A percentile compares a stretch with the other conserved stretches of the same genome.
Conservation (phyloP, 2,113 vertebrate species). For the Tragelaphus strepsiceros region DNA sequence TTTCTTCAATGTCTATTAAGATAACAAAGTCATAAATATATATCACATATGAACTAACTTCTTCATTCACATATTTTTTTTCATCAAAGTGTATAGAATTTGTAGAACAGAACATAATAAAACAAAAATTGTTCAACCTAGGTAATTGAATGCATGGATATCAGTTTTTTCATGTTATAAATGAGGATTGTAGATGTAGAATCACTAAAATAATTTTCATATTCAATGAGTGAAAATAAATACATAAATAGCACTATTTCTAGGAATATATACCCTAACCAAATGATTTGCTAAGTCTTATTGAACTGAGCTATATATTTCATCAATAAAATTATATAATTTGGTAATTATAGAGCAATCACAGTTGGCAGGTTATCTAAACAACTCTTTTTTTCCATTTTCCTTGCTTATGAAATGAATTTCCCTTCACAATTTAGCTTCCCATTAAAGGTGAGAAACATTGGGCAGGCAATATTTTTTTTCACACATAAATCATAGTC, state of each 20-base stretch:
- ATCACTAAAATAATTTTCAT: not conserved
- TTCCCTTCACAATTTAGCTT: not conserved
- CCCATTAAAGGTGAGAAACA: not conserved
- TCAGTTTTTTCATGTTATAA: not conserved
- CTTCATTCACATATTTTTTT: not conserved
- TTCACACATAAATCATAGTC: not conserved
- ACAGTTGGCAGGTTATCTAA: not conserved
- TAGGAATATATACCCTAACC: not conserved
- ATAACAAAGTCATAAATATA: not conserved
- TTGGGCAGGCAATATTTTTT: not conserved
- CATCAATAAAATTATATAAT: not conserved
- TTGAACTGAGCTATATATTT: not conserved
- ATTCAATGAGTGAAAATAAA: not conserved
- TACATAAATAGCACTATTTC: not conserved
- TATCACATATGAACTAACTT: not conserved
- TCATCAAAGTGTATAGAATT: not conserved
- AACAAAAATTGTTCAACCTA: not conserved
- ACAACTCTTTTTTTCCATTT: not conserved
- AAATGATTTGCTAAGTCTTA: not conserved
- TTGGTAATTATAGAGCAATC: not conserved
- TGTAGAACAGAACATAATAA: not conserved
- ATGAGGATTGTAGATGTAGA: not conserved
- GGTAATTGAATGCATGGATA: not conserved
- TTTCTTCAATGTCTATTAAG: not conserved
- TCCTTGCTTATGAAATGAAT: not conserved